Percentiles rank a stretch among this genome's conserved stretches.
Conservation (phyloP, 2,797 vertebrate genomes). For the Sarcophilus harrisii region DNA sequence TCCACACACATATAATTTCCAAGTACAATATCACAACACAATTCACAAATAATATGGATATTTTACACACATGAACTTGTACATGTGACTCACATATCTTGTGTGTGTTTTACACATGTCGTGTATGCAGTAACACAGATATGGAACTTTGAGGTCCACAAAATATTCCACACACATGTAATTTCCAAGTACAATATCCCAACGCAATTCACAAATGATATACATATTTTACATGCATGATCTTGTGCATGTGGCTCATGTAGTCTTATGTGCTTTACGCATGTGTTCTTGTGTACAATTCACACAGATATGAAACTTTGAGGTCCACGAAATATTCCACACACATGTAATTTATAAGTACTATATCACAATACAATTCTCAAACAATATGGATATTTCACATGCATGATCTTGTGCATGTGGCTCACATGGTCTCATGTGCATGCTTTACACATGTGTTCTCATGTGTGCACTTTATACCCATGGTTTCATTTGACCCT, state of each 20-base stretch:
- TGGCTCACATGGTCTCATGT: background rate
- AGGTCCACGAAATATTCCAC: background rate
- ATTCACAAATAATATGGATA: fast-evolving
- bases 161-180: no score
- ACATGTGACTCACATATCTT: background rate
- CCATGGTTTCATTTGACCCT: background rate
- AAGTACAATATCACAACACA: background rate
- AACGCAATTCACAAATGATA: no score
- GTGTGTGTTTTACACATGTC: background rate
- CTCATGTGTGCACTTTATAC: background rate
- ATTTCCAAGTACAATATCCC: no score
- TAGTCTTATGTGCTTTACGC: no score
- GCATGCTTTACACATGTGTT: background rate
- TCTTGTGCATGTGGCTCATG: no score
- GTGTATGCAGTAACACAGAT: no score
- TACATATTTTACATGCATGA: no score
- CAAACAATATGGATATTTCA: fast-evolving
- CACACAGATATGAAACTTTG: background rate
- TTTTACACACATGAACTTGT: background rate
- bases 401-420: background rate
- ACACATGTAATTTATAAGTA: background rate
- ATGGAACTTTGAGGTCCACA: no score
- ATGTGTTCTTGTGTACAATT: no score
- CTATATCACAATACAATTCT: background rate
- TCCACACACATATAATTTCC: background rate